Evolutionary conservation across 2,888 invertebrate species (phyloP).

Genomic region (Andrena hattorfiana): DNA sequence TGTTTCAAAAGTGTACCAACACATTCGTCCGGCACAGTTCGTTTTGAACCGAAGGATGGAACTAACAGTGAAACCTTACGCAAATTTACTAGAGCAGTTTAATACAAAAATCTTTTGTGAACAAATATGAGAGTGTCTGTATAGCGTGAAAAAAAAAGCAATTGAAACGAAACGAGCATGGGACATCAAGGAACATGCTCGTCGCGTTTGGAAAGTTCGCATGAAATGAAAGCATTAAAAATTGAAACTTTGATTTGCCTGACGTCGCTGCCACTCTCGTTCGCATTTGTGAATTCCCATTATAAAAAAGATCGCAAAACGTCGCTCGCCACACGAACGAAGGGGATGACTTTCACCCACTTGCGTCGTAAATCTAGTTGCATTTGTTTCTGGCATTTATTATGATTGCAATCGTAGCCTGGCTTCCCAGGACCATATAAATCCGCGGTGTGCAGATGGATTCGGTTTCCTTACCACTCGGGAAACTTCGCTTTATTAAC

Average conservation of each 20-base stretch:
- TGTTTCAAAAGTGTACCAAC: too few relatives aligned
- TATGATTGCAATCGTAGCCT: constrained; percentile 2
- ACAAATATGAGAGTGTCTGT: background rate
- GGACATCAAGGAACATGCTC: background rate
- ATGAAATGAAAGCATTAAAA: constrained; percentile 22
- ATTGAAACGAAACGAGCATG: background rate
- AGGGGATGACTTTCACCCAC: background rate
- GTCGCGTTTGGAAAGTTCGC: background rate
- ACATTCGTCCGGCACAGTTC: too few relatives aligned
- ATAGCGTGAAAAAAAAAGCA: background rate
- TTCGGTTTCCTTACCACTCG: background rate
- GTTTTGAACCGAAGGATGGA: too few relatives aligned
- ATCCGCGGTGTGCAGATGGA: too few relatives aligned
- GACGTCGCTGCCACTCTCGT: background rate
- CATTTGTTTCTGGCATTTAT: background rate
- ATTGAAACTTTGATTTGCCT: constrained; percentile 16
- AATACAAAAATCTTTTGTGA: too few relatives aligned
- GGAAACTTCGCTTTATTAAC: background rate
- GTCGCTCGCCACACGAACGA: background rate
- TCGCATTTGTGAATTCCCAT: background rate
- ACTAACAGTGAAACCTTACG: too few relatives aligned
- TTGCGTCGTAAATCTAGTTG: background rate
- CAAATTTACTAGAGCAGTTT: too few relatives aligned
- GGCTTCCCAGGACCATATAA: background rate
- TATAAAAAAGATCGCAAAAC: constrained; percentile 9